Base-by-base conservation (phyloP, 2,888 invertebrate species). In the Lasioglossum morio region DNA sequence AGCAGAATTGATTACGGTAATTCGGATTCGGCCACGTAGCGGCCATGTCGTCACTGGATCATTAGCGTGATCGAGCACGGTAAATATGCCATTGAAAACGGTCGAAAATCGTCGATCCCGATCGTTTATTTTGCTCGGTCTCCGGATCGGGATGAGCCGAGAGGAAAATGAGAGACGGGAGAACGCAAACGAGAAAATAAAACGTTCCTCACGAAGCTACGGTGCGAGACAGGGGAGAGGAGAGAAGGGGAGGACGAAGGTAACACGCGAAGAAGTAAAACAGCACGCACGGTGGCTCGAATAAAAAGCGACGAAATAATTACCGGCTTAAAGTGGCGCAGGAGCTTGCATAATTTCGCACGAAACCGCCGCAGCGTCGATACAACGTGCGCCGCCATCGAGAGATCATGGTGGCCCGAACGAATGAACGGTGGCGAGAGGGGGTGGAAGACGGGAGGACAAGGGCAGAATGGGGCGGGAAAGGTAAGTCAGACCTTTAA, bases 291-390 rank as follows among this genome's bases (percentile, higher is more conserved):
- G 69, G 75, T 87, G 72, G 77, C 78, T 78, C 34, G 87, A 80
- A 66, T 81, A 81, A 87, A 76, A 80, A 82, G 79, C 77, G 75
- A 85, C 72, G 72, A 82, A 82, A 77, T 90, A 91, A 89, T 91
- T 83, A 80, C 57, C 66, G 43, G 34, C 69, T 86, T 84, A 82
- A 91, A 90, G 84, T 87, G 87, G 79, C 84, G 70, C 79, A 73
- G 27, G 78, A 73, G 78, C 84, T 84, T 72, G 85, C 88, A 87
- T 91, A 89, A 90, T 91, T 88, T 88, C 84, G 84, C 89, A 85
- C 86, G 87, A 89, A 86, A 86, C 82, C 60, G 78, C 48, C 79
- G 72, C 48, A 19, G 19, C 48, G 53, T 23, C 23, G 53, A 78
- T 86, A 78, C 69, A 34, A 72, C 72, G n/a, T 70, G 66, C 78